Evolutionary conservation across 1,140 invertebrate genomes (phyloP), one percentile per base, ranked within the genome.

Genomic region (Triops cancriformis): DNA sequence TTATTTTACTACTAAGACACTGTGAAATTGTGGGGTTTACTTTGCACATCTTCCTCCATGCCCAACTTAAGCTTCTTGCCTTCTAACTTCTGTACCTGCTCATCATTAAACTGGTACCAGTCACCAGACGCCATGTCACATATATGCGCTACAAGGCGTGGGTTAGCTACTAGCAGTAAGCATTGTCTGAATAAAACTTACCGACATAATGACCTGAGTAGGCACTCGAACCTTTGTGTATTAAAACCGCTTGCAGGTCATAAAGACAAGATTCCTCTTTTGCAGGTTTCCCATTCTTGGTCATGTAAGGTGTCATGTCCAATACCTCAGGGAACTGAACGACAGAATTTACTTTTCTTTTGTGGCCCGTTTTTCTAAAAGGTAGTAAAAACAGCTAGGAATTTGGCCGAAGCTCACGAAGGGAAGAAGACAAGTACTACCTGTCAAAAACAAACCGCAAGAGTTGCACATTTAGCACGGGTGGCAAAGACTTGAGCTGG

Each of bases 101-200:
- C 90, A 82, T 92, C 91, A 83, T 91, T 91, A 80, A 91, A 91
- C 80, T 89, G 89, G 81, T 88, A 89, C 90, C 90, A 91, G 76
- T 86, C 85, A 6, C 86, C 87, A 10, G 84, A 82, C 23, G 84
- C 85, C 79, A 86, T 86, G 81, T 90, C 86, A 80, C 85, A 84
- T 45, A 90, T 89, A 80, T 89, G 87, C 43, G 89, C 88, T 85
- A 76, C 27, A 82, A 81, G 11, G 79, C 43, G 80, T 72, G 26
- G 42, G 80, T 45, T 76, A 42, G 75, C n/a, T 26, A 5, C 28
- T 31, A 45, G 37, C 7, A 26, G 27, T 72, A 51, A 27, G 72
- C 23, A 72, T 27, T 78, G n/a, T 28, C 11, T 23, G 11, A 31
- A 43, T 37, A 27, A 78, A 43, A 12, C 82, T 84, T 85, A 80